phyloP scores from a whole-genome alignment of 2,797 vertebrate species.

The Botia kubotai region DNA sequence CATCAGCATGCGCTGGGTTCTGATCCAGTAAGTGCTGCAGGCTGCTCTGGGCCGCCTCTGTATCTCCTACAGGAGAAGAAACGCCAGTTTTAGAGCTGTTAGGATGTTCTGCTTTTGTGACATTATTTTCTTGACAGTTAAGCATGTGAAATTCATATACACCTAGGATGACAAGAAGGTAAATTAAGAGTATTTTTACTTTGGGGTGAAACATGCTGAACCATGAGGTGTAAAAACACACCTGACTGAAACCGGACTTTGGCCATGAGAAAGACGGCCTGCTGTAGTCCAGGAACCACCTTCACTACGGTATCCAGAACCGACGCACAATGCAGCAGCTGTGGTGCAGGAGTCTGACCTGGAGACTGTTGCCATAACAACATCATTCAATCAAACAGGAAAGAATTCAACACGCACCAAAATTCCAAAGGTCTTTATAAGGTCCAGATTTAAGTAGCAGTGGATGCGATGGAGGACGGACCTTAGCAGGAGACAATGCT shows the following conservation, averaged over 20 bases:
- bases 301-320: conserved; percentile 91
- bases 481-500: conserved; percentile 88
- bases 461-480: conserved; percentile 57
- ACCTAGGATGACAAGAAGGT: too few species aligned
- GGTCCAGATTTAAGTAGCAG: background rate
- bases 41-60: conserved; percentile 86
- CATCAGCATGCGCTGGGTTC: conserved; percentile 88
- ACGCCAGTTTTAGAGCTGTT: background rate
- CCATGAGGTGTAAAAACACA: conserved; percentile 58
- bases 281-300: conserved; percentile 88
- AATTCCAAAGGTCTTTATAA: background rate
- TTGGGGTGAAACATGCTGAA: background rate
- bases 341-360: conserved; percentile 83
- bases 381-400: background rate
- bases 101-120: too few species aligned
- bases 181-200: too few species aligned
- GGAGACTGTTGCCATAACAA: conserved; percentile 78
- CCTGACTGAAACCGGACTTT: conserved; percentile 94
- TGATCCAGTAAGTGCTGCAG: conserved; percentile 88
- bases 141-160: too few species aligned
- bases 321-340: conserved; percentile 87
- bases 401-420: background rate
- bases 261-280: conserved; percentile 87
- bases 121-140: too few species aligned
- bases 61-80: conserved; percentile 80